Evolutionary conservation across 2,888 invertebrate species (phyloP).

Genomic region (Leucophenga montana): DNA sequence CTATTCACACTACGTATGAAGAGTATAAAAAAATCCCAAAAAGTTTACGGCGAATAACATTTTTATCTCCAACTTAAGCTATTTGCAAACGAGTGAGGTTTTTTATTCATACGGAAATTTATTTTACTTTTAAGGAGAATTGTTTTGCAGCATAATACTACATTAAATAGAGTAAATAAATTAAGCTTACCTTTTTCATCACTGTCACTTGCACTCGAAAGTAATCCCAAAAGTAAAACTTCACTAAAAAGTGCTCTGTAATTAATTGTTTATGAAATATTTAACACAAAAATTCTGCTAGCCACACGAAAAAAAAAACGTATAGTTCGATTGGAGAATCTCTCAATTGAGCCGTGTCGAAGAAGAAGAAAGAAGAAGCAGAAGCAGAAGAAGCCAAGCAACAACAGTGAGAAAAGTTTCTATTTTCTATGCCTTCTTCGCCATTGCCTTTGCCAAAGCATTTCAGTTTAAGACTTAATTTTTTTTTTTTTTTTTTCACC

Average conservation of each 20-base stretch:
- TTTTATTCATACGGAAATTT: too few species aligned
- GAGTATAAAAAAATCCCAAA: not conserved
- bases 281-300: not conserved
- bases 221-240: not conserved
- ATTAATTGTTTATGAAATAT: too few species aligned
- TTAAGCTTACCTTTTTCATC: not conserved
- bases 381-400: not conserved
- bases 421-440: constrained; percentile 12
- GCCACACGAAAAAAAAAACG: not conserved
- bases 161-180: too few species aligned
- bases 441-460: not conserved
- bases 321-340: too few species aligned
- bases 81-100: not conserved
- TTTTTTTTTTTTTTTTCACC: not conserved
- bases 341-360: not conserved
- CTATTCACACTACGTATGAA: too few species aligned
- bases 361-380: not conserved
- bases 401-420: constrained; percentile 8
- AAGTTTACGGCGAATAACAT: not conserved
- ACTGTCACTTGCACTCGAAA: not conserved
- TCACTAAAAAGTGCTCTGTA: too few species aligned
- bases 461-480: not conserved
- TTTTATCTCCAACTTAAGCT: not conserved
- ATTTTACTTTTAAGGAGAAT: too few species aligned
- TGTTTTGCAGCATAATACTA: too few species aligned